Percentiles rank a stretch among this genome's conserved stretches.
Evolutionary conservation across 1,140 invertebrate genomes (phyloP).

Genomic region (Colletes latitarsis): DNA sequence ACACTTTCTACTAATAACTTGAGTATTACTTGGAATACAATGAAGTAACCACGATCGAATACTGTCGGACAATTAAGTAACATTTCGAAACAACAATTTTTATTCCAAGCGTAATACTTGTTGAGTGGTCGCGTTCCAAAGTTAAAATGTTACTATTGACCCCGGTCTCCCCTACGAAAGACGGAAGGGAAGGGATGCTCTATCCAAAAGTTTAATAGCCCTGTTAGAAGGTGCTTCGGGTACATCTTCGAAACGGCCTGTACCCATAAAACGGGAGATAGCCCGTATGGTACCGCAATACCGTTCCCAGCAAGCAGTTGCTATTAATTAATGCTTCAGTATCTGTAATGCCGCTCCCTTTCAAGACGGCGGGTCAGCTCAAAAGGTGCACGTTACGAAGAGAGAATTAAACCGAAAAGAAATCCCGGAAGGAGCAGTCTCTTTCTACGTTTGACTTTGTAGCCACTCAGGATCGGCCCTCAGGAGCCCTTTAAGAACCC

Average conservation of each 20-base stretch:
- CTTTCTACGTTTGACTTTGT: constrained; percentile 62
- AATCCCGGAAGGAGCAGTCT: constrained; percentile 6
- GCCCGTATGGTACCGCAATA: constrained; percentile 54
- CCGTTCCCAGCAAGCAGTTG: constrained; percentile 59
- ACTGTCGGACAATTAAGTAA: no score
- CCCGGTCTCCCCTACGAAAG: no score
- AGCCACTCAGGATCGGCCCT: constrained; percentile 53
- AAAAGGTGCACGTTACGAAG: neutral
- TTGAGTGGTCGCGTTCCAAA: no score
- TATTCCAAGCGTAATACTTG: no score
- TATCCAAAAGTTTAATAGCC: constrained; percentile 41
- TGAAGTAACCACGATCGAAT: no score
- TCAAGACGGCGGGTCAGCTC: constrained; percentile 31
- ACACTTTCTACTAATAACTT: no score
- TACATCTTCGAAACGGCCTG: constrained; percentile 54
- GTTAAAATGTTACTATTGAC: no score
- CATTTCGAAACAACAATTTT: no score
- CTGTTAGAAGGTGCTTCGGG: constrained; percentile 24
- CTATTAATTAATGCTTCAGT: constrained; percentile 67
- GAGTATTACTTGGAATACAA: no score
- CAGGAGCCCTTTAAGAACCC: constrained; percentile 56
- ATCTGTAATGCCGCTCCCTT: constrained; percentile 48
- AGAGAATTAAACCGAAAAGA: neutral
- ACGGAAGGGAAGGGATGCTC: neutral
- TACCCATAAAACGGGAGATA: constrained; percentile 60